Percentiles rank a stretch among this genome's conserved stretches.
phyloP scores from a whole-genome alignment of 2,888 invertebrate genomes.

The Stictocephala bisonia region DNA sequence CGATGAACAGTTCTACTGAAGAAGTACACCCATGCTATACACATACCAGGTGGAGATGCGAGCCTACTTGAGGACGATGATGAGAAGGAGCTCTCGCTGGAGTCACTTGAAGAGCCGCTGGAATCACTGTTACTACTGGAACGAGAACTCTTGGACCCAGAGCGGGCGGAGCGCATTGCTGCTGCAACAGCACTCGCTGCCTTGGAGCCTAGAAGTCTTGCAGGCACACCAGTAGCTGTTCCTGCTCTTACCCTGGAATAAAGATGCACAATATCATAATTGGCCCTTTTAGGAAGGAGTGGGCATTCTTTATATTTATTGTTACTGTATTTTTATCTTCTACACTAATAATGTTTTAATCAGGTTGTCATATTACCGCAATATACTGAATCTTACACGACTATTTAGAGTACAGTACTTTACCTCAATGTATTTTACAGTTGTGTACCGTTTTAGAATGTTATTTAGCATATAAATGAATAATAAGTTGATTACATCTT shows the following conservation, averaged over 20 bases:
- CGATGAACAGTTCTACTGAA: too few species aligned
- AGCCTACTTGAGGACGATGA: conserved; percentile 68
- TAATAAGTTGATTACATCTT: too few species aligned
- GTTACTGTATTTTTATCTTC: too few species aligned
- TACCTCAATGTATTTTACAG: too few species aligned
- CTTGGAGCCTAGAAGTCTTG: conserved; percentile 54
- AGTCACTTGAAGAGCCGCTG: conserved; percentile 66
- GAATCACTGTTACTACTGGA: conserved; percentile 63
- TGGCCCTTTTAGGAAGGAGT: too few species aligned
- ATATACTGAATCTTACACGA: too few species aligned
- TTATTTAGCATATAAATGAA: too few species aligned
- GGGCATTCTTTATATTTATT: too few species aligned
- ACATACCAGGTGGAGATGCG: conserved; percentile 53
- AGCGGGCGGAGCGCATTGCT: conserved; percentile 56
- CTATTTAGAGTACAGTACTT: too few species aligned
- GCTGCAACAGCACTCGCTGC: conserved; percentile 50
- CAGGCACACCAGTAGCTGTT: conserved; percentile 54
- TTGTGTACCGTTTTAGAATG: too few species aligned
- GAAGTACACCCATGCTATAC: too few species aligned
- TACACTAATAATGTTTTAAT: neutral
- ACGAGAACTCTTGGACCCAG: conserved; percentile 52
- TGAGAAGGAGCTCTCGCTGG: conserved; percentile 69
- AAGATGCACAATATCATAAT: too few species aligned
- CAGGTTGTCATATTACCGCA: conserved; percentile 8
- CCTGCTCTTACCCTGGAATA: conserved; percentile 33